Evolutionary conservation across 2,113 vertebrate species (phyloP).

Genomic region (Mus musculus): GRCm39 chr6:87785501-87786000

Average conservation of each 20-base stretch:
- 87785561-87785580: neutral
- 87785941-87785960: neutral
- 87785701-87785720: constrained; percentile 38
- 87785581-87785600: neutral
- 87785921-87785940: neutral
- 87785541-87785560: neutral
- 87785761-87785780: constrained; percentile 20
- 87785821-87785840: neutral
- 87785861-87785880: neutral
- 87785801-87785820: neutral
- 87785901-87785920: constrained; percentile 14
- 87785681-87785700: neutral
- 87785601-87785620: neutral
- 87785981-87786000: neutral
- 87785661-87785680: neutral
- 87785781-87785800: neutral
- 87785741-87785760: neutral
- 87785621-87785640: neutral
- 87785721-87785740: neutral
- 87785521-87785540: neutral
- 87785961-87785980: neutral
- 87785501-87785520: too few species aligned
- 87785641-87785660: neutral
- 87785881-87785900: neutral
- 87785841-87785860: neutral